Conservation (phyloP, 2,888 invertebrate genomes). For the Cephus rjabovi region DNA sequence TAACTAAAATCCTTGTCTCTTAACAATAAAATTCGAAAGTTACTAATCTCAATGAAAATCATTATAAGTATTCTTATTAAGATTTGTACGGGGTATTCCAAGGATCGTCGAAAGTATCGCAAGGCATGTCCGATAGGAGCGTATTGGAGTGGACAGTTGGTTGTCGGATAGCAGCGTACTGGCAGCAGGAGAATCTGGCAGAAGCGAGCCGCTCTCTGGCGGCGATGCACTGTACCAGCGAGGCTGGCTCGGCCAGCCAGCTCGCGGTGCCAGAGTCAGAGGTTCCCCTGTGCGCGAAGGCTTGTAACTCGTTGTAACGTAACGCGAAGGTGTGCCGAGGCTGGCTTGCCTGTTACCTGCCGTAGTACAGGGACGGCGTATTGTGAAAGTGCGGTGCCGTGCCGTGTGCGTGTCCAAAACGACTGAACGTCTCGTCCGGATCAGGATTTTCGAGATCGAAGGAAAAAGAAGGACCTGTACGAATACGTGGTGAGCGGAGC, state of each 20-base stretch:
- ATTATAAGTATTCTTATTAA: neutral
- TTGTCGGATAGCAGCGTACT: neutral
- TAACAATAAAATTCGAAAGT: neutral
- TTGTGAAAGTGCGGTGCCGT: constrained; percentile 21
- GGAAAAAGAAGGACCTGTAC: neutral
- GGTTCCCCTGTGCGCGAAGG: constrained; percentile 28
- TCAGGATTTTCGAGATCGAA: constrained; percentile 16
- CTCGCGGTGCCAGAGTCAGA: constrained; percentile 28
- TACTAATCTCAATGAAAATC: neutral
- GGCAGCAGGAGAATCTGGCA: neutral
- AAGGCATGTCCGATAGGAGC: neutral
- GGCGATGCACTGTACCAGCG: constrained; percentile 53
- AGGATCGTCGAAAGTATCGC: neutral
- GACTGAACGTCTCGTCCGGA: neutral
- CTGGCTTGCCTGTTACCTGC: constrained; percentile 37
- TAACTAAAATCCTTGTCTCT: neutral
- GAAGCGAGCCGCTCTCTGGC: constrained; percentile 43
- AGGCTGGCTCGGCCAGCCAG: constrained; percentile 32
- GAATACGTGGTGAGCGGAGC: constrained; percentile 12
- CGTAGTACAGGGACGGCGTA: constrained; percentile 25
- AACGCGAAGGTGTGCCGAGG: constrained; percentile 48
- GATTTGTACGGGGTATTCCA: neutral
- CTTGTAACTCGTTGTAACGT: constrained; percentile 48
- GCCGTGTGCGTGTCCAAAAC: constrained; percentile 19
- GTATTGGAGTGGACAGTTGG: neutral